Evolutionary conservation across 1,140 invertebrate genomes (phyloP).

Genomic region (Trigoniulus corallinus): DNA sequence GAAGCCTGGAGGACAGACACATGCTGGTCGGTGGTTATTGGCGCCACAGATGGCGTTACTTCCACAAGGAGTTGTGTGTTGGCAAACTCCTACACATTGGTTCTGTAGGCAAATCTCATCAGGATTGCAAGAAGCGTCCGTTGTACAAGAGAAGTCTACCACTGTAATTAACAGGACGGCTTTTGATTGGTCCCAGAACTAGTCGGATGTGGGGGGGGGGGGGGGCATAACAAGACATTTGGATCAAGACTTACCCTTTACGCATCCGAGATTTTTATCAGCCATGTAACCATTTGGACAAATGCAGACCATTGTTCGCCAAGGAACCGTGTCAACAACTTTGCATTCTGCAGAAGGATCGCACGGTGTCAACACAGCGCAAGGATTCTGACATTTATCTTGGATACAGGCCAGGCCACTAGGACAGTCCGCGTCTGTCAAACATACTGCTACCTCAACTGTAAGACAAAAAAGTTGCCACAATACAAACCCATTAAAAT

Average conservation of each 20-base stretch:
- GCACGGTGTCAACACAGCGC: constrained; percentile 56
- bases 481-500: not conserved
- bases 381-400: constrained; percentile 66
- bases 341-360: constrained; percentile 49
- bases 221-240: no score
- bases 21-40: constrained; percentile 31
- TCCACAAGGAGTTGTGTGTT: constrained; percentile 58
- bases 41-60: constrained; percentile 56
- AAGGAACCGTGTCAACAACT: constrained; percentile 58
- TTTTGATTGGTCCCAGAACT: no score
- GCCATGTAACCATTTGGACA: constrained; percentile 72
- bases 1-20: constrained; percentile 61
- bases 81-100: constrained; percentile 57
- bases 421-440: constrained; percentile 62
- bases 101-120: constrained; percentile 16
- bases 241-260: constrained; percentile 13
- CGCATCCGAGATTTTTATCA: constrained; percentile 51
- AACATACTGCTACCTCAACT: constrained; percentile 38
- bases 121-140: constrained; percentile 13
- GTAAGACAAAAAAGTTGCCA: constrained; percentile 1
- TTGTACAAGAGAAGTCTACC: not conserved
- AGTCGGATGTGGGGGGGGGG: no score
- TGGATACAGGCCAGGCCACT: constrained; percentile 58
- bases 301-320: constrained; percentile 72
- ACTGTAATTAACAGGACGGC: no score